Percentiles rank a stretch among this genome's conserved stretches.
Evolutionary conservation across 1,140 invertebrate genomes (phyloP).

Genomic region (Drosophila micromelanica): DNA sequence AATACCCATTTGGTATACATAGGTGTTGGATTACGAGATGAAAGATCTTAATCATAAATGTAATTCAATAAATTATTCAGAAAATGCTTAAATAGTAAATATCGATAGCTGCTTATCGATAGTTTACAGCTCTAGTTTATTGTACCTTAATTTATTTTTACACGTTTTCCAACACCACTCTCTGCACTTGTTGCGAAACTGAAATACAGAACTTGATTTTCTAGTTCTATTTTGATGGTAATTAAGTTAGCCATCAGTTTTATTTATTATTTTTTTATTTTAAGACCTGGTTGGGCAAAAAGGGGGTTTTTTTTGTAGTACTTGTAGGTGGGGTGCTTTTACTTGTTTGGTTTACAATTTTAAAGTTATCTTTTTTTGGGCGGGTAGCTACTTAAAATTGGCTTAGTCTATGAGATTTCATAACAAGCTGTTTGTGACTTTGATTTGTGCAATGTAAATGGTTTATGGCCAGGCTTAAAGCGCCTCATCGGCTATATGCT

Average conservation of each 20-base stretch:
- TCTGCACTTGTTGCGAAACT: neutral
- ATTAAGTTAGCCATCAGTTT: neutral
- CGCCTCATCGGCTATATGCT: slow-evolving; percentile 74
- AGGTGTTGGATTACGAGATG: neutral
- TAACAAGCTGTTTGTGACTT: slow-evolving; percentile 47
- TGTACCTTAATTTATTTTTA: neutral
- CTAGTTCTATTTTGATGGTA: neutral
- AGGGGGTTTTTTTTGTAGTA: slow-evolving; percentile 1
- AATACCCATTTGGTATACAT: neutral
- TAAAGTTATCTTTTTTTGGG: slow-evolving; percentile 13
- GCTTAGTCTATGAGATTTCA: slow-evolving; percentile 74
- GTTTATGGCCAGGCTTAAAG: slow-evolving; percentile 51
- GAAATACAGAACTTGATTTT: neutral
- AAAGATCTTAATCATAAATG: no score
- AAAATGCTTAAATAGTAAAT: no score
- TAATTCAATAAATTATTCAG: no score
- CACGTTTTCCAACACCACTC: neutral
- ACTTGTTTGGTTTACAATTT: slow-evolving; percentile 18
- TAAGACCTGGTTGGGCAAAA: neutral
- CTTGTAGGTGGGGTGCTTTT: slow-evolving; percentile 24
- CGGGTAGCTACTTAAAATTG: slow-evolving; percentile 41
- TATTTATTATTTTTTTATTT: slow-evolving; percentile 10
- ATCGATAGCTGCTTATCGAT: neutral
- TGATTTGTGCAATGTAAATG: neutral
- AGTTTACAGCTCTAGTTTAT: neutral